phyloP scores from a whole-genome alignment of 2,113 vertebrate genomes.

The Brachypodius melanocephalos region DNA sequence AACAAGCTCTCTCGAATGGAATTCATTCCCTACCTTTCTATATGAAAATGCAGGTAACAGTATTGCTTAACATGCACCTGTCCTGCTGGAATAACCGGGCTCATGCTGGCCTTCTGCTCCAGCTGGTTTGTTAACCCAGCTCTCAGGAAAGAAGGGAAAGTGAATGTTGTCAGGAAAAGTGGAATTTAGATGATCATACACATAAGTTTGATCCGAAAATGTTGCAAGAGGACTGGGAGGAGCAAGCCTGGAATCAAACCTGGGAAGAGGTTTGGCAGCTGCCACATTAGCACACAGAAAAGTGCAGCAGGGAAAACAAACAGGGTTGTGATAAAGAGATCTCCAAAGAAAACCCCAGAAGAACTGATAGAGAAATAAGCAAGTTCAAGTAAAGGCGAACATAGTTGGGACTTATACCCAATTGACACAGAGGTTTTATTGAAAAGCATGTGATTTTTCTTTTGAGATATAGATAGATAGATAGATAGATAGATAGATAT shows the following conservation, averaged over 20 bases:
- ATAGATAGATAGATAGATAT: background rate
- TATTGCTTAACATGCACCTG: background rate
- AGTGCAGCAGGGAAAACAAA: background rate
- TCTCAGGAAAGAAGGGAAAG: background rate
- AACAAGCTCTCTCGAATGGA: background rate
- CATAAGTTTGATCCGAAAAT: background rate
- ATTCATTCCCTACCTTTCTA: background rate
- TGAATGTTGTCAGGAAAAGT: background rate
- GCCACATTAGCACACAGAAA: background rate
- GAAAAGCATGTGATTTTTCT: background rate
- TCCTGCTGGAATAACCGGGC: conserved; percentile 29
- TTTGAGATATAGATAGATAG: background rate
- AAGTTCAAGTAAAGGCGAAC: background rate
- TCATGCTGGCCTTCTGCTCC: background rate
- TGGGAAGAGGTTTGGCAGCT: background rate
- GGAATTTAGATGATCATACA: background rate
- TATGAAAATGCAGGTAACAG: conserved; percentile 9
- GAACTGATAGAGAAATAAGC: background rate
- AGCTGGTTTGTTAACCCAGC: background rate
- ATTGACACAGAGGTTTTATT: background rate
- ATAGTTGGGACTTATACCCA: background rate
- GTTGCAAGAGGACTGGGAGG: background rate
- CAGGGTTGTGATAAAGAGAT: rapidly evolving
- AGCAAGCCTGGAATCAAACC: background rate
- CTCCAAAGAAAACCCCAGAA: background rate